A percentile compares a stretch with the other conserved stretches of the same genome.
These are phyloP conservation scores for Corythaixoides concolor DNA, from an alignment of 2,113 vertebrate genomes.

Conservation along the genomic window DNA sequence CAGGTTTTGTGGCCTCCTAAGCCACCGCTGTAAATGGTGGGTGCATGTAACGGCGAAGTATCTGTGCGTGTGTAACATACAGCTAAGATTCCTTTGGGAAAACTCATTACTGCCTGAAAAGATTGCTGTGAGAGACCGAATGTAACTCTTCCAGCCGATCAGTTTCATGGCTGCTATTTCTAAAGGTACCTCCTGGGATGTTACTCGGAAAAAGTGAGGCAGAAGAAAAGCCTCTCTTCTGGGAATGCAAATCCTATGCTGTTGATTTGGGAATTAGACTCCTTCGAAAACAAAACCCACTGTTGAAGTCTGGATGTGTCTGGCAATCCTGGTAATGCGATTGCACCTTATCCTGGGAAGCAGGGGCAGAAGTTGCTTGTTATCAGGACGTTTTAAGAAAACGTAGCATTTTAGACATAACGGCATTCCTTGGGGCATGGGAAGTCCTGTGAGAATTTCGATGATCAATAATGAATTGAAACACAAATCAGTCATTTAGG, in stretches of 20 bases:
- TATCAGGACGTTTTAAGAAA: background rate
- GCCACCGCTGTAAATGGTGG: background rate
- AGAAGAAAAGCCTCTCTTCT: background rate
- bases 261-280: background rate
- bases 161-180: background rate
- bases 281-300: background rate
- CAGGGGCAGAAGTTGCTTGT: background rate
- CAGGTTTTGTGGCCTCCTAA: background rate
- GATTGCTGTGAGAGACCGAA: background rate
- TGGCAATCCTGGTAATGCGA: background rate
- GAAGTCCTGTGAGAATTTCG: background rate
- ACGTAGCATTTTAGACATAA: background rate
- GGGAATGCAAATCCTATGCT: background rate
- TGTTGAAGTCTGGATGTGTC: background rate
- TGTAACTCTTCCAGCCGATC: background rate
- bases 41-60: background rate
- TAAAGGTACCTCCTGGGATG: background rate
- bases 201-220: background rate
- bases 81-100: background rate
- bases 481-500: background rate
- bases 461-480: background rate
- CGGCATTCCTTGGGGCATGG: background rate
- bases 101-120: background rate
- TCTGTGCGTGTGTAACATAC: background rate
- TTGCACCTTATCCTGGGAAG: background rate